phyloP scores from a whole-genome alignment of 2,888 invertebrate species.

The Meandrusa payeni region DNA sequence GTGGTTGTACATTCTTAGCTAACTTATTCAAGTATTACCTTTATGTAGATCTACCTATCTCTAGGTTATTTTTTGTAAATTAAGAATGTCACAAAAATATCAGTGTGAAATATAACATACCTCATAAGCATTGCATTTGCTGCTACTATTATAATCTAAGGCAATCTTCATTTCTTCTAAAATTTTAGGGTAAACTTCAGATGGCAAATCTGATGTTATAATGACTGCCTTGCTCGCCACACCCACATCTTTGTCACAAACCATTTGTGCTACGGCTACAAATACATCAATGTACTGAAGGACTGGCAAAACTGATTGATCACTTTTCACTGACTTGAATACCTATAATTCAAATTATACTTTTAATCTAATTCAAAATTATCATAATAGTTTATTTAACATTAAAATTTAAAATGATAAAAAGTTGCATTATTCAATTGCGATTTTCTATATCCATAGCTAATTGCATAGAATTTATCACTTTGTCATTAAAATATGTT shows the following conservation, averaged over 20 bases:
- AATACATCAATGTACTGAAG: conserved; percentile 75
- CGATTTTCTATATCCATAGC: too few species aligned
- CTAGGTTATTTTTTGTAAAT: too few species aligned
- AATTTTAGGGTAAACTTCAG: conserved; percentile 77
- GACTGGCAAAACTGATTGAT: conserved; percentile 55
- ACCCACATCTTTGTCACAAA: conserved; percentile 80
- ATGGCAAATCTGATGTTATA: conserved; percentile 73
- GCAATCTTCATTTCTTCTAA: conserved; percentile 80
- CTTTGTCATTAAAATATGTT: too few species aligned
- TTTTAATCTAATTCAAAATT: too few species aligned
- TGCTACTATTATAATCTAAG: conserved; percentile 78
- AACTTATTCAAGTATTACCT: too few species aligned
- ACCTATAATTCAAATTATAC: conserved; percentile 43
- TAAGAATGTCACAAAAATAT: too few species aligned
- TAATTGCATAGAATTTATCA: too few species aligned
- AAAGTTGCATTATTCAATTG: too few species aligned
- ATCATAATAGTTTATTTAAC: too few species aligned
- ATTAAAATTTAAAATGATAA: too few species aligned
- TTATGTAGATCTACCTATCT: too few species aligned
- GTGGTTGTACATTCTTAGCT: too few species aligned
- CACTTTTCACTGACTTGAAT: conserved; percentile 48
- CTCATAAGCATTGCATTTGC: conserved; percentile 86
- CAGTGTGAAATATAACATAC: conserved; percentile 58
- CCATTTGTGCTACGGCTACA: conserved; percentile 76
- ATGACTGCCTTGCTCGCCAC: conserved; percentile 82